These are phyloP conservation scores for Agrochola lychnidis DNA, from an alignment of 2,888 invertebrate species.

Conservation along the genomic window DNA sequence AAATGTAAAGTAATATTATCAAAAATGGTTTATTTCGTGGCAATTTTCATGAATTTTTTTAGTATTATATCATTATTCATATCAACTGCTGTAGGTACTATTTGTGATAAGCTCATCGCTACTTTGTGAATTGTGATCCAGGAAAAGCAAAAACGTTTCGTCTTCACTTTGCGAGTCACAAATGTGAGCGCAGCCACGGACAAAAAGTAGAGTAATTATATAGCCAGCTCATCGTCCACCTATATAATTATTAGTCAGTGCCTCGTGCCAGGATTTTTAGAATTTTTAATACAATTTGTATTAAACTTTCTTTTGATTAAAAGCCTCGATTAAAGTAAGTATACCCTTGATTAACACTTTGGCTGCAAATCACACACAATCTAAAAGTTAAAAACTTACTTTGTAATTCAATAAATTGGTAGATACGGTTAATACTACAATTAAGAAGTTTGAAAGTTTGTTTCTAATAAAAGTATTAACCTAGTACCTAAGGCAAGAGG, in stretches of 20 bases:
- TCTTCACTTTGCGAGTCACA: not conserved
- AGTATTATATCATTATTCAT: too few species aligned
- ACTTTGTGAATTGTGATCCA: not conserved
- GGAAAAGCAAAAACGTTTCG: not conserved
- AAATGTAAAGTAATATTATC: too few species aligned
- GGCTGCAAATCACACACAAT: slow-evolving; percentile 30
- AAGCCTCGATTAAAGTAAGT: slow-evolving; percentile 33
- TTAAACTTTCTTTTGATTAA: slow-evolving; percentile 22
- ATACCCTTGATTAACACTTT: slow-evolving; percentile 14
- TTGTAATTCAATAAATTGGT: slow-evolving; percentile 41
- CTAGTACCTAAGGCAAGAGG: not conserved
- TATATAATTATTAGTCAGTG: slow-evolving; percentile 16
- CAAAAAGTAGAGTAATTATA: not conserved
- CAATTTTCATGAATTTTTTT: too few species aligned
- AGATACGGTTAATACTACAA: not conserved
- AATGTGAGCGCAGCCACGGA: not conserved
- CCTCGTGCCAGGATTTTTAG: not conserved
- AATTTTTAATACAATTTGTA: not conserved
- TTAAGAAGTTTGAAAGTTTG: not conserved
- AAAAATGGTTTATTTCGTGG: too few species aligned
- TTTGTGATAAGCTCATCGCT: too few species aligned
- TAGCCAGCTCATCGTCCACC: not conserved
- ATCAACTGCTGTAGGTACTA: too few species aligned
- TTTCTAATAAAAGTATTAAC: slow-evolving; percentile 3
- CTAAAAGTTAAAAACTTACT: slow-evolving; percentile 25